Percentiles rank a stretch among this genome's conserved stretches.
These are phyloP conservation scores for Brachionus calyciflorus DNA, from an alignment of 1,140 invertebrate species.

Conservation along the genomic window DNA sequence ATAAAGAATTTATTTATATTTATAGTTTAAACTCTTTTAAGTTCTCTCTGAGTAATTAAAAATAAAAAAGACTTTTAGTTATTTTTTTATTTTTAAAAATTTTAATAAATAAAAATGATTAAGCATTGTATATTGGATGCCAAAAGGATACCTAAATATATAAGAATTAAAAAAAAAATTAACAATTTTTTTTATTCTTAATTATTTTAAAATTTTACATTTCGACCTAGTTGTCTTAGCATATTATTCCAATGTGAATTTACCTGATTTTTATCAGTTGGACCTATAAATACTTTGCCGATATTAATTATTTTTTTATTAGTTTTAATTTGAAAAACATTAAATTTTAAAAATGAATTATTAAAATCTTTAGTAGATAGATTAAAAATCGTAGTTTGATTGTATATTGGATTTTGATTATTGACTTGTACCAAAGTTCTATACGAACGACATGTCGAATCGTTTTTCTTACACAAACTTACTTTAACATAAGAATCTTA, in stretches of 20 bases:
- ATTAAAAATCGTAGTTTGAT: slow-evolving; percentile 1
- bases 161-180: not conserved
- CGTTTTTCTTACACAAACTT: not conserved
- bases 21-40: no score
- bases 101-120: not conserved
- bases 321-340: not conserved
- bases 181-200: not conserved
- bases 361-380: slow-evolving; percentile 2
- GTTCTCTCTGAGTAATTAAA: not conserved
- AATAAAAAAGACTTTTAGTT: not conserved
- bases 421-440: not conserved
- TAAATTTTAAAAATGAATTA: not conserved
- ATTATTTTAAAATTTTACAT: not conserved
- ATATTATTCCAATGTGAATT: slow-evolving; percentile 13
- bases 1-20: no score
- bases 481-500: not conserved
- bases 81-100: not conserved
- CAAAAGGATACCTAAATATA: slow-evolving; percentile 5
- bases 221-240: not conserved
- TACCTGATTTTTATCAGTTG: not conserved
- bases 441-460: not conserved
- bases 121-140: not conserved
- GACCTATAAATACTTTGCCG: not conserved
- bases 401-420: not conserved
- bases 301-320: not conserved